These are phyloP conservation scores for Pipistrellus kuhlii DNA, from an alignment of 2,797 vertebrate species.

Conservation along the genomic window DNA sequence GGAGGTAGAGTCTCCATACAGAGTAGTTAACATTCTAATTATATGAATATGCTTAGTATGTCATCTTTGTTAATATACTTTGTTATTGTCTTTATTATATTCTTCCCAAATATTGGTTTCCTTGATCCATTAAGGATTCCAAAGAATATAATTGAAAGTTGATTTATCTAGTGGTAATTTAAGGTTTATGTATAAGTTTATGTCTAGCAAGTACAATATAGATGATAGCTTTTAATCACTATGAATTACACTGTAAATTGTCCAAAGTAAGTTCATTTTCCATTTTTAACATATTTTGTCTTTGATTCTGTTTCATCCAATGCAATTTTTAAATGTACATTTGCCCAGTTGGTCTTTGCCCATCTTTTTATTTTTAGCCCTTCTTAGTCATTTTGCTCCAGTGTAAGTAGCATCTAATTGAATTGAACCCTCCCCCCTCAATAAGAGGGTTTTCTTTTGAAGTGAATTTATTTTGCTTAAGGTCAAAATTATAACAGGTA, in stretches of 20 bases:
- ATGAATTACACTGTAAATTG: neutral
- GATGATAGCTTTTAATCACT: neutral
- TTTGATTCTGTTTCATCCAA: neutral
- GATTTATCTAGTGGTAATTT: neutral
- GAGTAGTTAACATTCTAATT: neutral
- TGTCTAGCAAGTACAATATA: neutral
- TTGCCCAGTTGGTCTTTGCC: neutral
- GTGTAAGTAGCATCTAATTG: neutral
- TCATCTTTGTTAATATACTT: neutral
- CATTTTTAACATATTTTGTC: neutral
- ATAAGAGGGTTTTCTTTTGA: neutral
- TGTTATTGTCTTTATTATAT: neutral
- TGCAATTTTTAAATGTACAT: conserved; percentile 1
- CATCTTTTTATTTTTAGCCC: neutral
- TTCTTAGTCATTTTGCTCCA: neutral
- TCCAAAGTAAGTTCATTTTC: conserved; percentile 18
- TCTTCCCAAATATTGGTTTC: conserved; percentile 7
- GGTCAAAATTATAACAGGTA: neutral
- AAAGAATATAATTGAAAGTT: neutral
- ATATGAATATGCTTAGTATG: neutral
- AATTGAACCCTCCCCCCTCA: neutral
- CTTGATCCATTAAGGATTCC: conserved; percentile 3
- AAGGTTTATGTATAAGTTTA: neutral
- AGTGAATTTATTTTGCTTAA: neutral
- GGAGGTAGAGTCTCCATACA: neutral